Evolutionary conservation across 2,888 invertebrate genomes (phyloP), one percentile per base, ranked within the genome.

Genomic region (Agrotis clavis): DNA sequence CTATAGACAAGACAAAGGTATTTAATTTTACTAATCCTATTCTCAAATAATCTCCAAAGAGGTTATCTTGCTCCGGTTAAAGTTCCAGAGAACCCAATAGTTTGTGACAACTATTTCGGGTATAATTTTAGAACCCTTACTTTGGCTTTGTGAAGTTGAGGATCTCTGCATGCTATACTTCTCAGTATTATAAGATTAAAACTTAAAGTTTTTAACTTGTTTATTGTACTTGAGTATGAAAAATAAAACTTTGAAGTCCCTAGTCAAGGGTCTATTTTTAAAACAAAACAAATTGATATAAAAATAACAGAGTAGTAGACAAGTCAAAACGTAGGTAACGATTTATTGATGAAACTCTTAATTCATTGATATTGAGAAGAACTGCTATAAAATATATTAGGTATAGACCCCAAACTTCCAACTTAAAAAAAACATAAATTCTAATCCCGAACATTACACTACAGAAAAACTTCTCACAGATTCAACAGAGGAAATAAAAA

Each of bases 401-500:
- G n/a, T n/a, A 47, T 35, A 13, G 7, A 47, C 30, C 35, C 5
- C 4, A 18, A 47, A 9, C 30, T 30, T 30, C 18, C 5, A n/a
- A 59, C 35, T 5, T 1, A n/a, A 0, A 50, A 51, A 4, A 14
- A 50, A 51, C 14, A 56, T 30, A 18, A 19, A 51, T 19, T 73
- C 5, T 21, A 35, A 25, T 30, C n/a, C 50, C 14, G 47, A 41
- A 54, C 14, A 56, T 5, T 48, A 54, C 25, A 18, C 1, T 25
- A 25, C 25, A 25, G 25, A 25, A 13, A n/a, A 51, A 56, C 2
- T 16, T 41, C 53, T n/a, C 51, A 50, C n/a, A 56, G 54, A 67
- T 57, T 77, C 60, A 81, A 41, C 19, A 25, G 61, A 65, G 65
- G 66, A 74, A 77, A 72, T 63, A 78, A 25, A 61, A 50, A 54